Evolutionary conservation across 1,140 invertebrate genomes (phyloP), one percentile per base, ranked within the genome.

Genomic region (Drosophila watanabei): DNA sequence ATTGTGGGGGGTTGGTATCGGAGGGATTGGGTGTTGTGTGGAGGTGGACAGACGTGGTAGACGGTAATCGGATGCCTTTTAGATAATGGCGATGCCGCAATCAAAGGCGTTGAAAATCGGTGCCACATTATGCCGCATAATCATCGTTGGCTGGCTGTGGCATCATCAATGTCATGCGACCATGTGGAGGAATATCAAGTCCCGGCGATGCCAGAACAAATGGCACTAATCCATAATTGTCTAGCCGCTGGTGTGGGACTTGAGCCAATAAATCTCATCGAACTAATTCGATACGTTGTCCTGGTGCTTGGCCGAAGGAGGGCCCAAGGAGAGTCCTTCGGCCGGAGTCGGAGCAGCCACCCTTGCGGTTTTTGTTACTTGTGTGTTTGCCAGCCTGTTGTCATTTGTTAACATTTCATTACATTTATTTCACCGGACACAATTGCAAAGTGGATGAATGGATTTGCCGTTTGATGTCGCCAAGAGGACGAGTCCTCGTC

Each of bases 401-500:
- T 92, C 85, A 85, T 90, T 89, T 90, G 89, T 92, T 92, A 92
- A 92, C 89, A 92, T 92, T 90, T 92, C 89, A 92, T 92, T 92
- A 90, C 82, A 90, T 90, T 90, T 90, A 90, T 90, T 90, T 75
- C 86, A 86, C 81, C 80, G 85, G 86, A 85, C 85, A 88, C 85
- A 88, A 89, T 89, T 89, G 81, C 81, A 79, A 89, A 88, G 85
- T 88, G 85, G 85, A 88, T 88, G 85, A 88, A 88, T 88, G 85
- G 85, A 85, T 88, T 84, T 89, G 78, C 73, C 78, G 81, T 88
- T 88, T 88, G 85, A 88, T 89, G 75, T 86, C 54, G 86, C 70
- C 68, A 64, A 57, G 58, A 87, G 83, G 78, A 64, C 10, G 18
- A 18, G 28, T 52, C 45, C 33, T 41, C 24, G 48, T n/a, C 45